Conservation (phyloP, 2,113 vertebrate genomes). For the Ceyx cyanopectus region DNA sequence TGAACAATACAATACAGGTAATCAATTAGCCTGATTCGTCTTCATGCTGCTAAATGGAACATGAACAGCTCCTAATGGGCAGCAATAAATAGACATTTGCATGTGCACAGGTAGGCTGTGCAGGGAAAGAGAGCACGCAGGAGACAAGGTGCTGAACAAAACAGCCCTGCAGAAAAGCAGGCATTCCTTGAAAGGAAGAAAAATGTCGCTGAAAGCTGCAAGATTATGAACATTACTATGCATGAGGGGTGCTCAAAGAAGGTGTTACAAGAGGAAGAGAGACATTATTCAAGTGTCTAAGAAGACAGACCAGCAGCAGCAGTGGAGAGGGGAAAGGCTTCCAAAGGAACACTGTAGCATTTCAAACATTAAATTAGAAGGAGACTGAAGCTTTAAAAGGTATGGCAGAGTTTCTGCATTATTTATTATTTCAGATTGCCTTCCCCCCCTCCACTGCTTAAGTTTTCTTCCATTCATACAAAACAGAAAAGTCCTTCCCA, state of each 20-base stretch:
- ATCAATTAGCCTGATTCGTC: constrained; percentile 51
- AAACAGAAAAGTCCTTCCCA: constrained; percentile 5
- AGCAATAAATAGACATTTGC: constrained; percentile 38
- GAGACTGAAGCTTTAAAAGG: constrained; percentile 35
- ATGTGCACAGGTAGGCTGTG: constrained; percentile 1
- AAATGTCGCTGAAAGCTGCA: constrained; percentile 48
- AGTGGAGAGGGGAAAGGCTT: constrained; percentile 38
- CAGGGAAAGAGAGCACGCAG: not conserved
- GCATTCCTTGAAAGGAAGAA: constrained; percentile 48
- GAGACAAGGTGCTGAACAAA: constrained; percentile 19
- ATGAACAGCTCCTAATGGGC: constrained; percentile 21
- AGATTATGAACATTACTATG: constrained; percentile 68
- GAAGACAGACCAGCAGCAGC: constrained; percentile 46
- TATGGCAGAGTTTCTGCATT: constrained; percentile 53
- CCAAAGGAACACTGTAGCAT: constrained; percentile 34
- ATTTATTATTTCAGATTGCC: constrained; percentile 68
- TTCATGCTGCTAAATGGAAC: constrained; percentile 34
- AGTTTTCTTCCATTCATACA: constrained; percentile 5
- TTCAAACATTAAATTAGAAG: constrained; percentile 57
- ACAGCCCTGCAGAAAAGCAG: constrained; percentile 18
- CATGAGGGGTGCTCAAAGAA: constrained; percentile 49
- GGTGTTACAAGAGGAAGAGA: constrained; percentile 54
- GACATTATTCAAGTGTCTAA: constrained; percentile 63
- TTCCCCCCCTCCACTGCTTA: not conserved
- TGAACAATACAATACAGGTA: constrained; percentile 20